These are phyloP conservation scores for Coregonus sp. DNA, from an alignment of 2,797 vertebrate species.

Conservation along the genomic window DNA sequence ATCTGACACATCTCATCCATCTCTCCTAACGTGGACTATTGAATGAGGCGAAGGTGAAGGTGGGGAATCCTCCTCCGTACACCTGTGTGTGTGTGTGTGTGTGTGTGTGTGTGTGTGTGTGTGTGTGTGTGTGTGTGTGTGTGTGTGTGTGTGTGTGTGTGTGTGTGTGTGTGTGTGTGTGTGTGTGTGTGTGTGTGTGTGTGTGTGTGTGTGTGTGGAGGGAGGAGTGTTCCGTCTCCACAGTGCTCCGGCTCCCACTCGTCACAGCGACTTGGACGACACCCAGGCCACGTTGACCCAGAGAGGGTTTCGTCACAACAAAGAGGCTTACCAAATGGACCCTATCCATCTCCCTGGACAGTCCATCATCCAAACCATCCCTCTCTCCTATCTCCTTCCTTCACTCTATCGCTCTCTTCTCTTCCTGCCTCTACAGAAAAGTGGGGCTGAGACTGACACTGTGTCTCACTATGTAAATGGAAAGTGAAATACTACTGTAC, in stretches of 20 bases:
- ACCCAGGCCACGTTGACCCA: slow-evolving; percentile 69
- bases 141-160: no score
- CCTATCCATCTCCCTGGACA: slow-evolving; percentile 55
- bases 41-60: slow-evolving; percentile 44
- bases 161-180: no score
- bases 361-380: slow-evolving; percentile 33
- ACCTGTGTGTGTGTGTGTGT: slow-evolving; percentile 22
- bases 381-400: background rate
- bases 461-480: no score
- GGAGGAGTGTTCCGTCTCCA: slow-evolving; percentile 53
- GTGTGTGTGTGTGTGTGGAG: no score
- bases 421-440: slow-evolving; percentile 8
- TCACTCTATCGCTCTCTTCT: slow-evolving; percentile 9
- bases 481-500: no score
- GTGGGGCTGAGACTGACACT: background rate
- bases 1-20: slow-evolving; percentile 62
- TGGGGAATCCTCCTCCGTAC: slow-evolving; percentile 45
- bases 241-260: slow-evolving; percentile 45
- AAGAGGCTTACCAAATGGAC: slow-evolving; percentile 43
- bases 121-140: no score
- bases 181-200: no score
- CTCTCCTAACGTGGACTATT: slow-evolving; percentile 58
- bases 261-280: slow-evolving; percentile 58
- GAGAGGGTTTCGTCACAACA: background rate
- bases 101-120: no score